Percentiles rank a stretch among this genome's conserved stretches.
Conservation (phyloP, 2,888 invertebrate genomes). For the Melanophora roralis region DNA sequence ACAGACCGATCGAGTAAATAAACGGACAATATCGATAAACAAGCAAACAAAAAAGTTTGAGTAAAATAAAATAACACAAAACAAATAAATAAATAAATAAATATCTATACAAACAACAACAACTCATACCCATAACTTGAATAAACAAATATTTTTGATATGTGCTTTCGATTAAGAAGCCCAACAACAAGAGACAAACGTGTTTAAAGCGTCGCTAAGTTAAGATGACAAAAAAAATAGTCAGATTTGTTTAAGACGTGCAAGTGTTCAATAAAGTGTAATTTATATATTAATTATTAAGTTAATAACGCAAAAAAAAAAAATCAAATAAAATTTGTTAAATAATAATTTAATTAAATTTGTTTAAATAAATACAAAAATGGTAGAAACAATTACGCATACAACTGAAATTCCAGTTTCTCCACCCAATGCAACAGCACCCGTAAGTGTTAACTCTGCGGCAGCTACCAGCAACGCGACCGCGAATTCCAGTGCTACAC, state of each 20-base stretch:
- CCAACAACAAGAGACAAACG: conserved; percentile 49
- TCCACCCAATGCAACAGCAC: conserved; percentile 49
- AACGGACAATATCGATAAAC: no score
- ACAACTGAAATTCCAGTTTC: conserved; percentile 58
- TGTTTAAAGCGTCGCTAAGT: conserved; percentile 60
- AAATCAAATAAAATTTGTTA: neutral
- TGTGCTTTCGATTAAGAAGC: conserved; percentile 26
- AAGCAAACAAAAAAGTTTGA: neutral
- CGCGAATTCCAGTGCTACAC: conserved; percentile 26
- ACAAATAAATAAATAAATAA: conserved; percentile 5
- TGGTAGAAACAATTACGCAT: conserved; percentile 70
- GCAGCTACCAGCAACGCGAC: conserved; percentile 9
- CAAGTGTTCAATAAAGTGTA: conserved; percentile 31
- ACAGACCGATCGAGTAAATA: no score
- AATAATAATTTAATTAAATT: no score
- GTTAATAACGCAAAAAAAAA: conserved; percentile 22
- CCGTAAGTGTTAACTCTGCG: conserved; percentile 60
- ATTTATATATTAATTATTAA: conserved; percentile 17
- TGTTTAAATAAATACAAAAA: conserved; percentile 47
- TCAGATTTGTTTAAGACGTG: conserved; percentile 21
- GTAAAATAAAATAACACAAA: conserved; percentile 6
- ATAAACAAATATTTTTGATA: conserved; percentile 30
- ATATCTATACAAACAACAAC: conserved; percentile 9
- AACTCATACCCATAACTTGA: conserved; percentile 36
- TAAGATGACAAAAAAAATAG: conserved; percentile 29